Evolutionary conservation across 1,140 invertebrate species (phyloP).

Genomic region (Microplitis demolitor): DNA sequence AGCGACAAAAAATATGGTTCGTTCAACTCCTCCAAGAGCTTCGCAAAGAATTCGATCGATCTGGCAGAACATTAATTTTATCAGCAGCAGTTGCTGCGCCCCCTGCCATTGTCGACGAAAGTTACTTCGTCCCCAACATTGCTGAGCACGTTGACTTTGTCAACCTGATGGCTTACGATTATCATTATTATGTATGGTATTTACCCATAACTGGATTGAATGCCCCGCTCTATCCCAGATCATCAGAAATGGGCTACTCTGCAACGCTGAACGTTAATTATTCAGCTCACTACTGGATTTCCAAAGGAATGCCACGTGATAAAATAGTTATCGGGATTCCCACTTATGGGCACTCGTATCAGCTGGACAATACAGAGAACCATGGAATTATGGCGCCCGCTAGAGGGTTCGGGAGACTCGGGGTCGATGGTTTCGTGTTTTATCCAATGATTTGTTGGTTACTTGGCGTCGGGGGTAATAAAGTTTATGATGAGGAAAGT

Average conservation of each 20-base stretch:
- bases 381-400: slow-evolving; percentile 73
- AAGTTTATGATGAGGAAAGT: slow-evolving; percentile 70
- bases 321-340: slow-evolving; percentile 90
- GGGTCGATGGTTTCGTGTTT: slow-evolving; percentile 72
- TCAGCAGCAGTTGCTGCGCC: slow-evolving; percentile 79
- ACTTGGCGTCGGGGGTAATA: slow-evolving; percentile 59
- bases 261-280: slow-evolving; percentile 82
- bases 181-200: slow-evolving; percentile 76
- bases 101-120: slow-evolving; percentile 71
- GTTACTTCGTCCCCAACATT: slow-evolving; percentile 78
- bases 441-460: slow-evolving; percentile 75
- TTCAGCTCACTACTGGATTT: slow-evolving; percentile 79
- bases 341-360: slow-evolving; percentile 85
- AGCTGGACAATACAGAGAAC: slow-evolving; percentile 71
- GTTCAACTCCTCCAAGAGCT: slow-evolving; percentile 74
- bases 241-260: slow-evolving; percentile 69
- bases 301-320: slow-evolving; percentile 76
- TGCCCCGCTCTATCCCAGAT: slow-evolving; percentile 72
- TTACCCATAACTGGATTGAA: slow-evolving; percentile 84
- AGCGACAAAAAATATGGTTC: slow-evolving; percentile 72
- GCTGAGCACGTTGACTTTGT: slow-evolving; percentile 82
- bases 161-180: slow-evolving; percentile 91
- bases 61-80: slow-evolving; percentile 66
- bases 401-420: slow-evolving; percentile 68
- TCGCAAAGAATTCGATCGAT: slow-evolving; percentile 66